These are phyloP conservation scores for Orchesella cincta DNA, from an alignment of 1,140 invertebrate genomes.

Conservation along the genomic window DNA sequence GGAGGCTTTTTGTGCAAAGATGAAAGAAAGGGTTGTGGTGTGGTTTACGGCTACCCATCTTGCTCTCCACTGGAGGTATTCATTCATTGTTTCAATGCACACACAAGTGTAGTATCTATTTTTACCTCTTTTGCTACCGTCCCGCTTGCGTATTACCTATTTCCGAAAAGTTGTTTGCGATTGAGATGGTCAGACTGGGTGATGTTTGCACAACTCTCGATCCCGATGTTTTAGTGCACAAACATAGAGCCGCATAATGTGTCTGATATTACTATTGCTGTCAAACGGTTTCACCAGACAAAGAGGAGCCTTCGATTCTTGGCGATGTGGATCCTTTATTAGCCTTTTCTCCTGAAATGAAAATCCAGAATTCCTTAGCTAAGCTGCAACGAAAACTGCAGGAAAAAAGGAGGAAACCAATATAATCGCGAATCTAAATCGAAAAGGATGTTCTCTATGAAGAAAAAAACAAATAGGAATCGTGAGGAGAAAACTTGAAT, in stretches of 20 bases:
- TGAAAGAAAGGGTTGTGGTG: neutral
- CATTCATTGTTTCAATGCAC: neutral
- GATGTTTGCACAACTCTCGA: neutral
- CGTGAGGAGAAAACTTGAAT: conserved; percentile 28
- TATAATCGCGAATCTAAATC: conserved; percentile 8
- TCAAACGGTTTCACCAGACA: neutral
- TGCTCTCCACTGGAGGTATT: neutral
- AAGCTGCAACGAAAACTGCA: neutral
- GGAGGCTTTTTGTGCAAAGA: too few relatives aligned
- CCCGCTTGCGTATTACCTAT: neutral
- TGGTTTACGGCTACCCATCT: neutral
- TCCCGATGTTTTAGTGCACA: too few relatives aligned
- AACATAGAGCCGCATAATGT: too few relatives aligned
- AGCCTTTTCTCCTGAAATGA: neutral
- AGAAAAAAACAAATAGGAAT: conserved; percentile 22
- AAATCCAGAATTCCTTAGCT: neutral
- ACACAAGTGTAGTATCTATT: neutral
- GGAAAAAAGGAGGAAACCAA: neutral
- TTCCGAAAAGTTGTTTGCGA: neutral
- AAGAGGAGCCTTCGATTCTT: neutral
- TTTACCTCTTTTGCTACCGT: neutral
- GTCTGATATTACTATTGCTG: too few relatives aligned
- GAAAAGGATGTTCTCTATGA: neutral
- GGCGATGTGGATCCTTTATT: neutral
- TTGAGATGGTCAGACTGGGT: neutral